Percentiles rank a stretch among this genome's conserved stretches.
Evolutionary conservation across 2,888 invertebrate genomes (phyloP).

Genomic region (Spicauda simplicius): DNA sequence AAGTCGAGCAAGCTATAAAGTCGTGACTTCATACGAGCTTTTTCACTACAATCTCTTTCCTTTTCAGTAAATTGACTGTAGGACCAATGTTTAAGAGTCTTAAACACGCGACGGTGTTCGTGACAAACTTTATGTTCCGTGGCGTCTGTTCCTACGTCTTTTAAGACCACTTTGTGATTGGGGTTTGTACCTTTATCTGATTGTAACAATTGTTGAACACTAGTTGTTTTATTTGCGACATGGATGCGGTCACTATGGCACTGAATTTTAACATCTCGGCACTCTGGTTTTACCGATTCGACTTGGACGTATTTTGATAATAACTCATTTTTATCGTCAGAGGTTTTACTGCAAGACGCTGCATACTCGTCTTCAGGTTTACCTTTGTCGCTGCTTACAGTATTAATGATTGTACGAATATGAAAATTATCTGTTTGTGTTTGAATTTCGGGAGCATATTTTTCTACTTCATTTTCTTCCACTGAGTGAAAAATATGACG

Average conservation of each 20-base stretch:
- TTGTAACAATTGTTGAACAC: slow-evolving; percentile 42
- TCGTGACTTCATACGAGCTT: slow-evolving; percentile 6
- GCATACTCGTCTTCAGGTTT: slow-evolving; percentile 2
- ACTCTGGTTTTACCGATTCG: slow-evolving; percentile 42
- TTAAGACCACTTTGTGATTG: slow-evolving; percentile 40
- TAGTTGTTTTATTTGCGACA: slow-evolving; percentile 54
- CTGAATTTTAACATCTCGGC: slow-evolving; percentile 53
- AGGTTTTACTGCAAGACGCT: slow-evolving; percentile 26
- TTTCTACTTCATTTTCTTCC: slow-evolving; percentile 47
- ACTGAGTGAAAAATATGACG: slow-evolving; percentile 19
- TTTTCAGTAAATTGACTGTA: slow-evolving; percentile 2
- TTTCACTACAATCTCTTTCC: neutral
- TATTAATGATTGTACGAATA: slow-evolving; percentile 21
- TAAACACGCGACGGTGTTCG: slow-evolving; percentile 54
- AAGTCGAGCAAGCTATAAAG: slow-evolving; percentile 14
- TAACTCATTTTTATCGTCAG: slow-evolving; percentile 29
- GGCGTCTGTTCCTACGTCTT: slow-evolving; percentile 52
- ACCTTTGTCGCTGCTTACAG: neutral
- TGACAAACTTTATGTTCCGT: slow-evolving; percentile 51
- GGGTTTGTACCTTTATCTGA: slow-evolving; percentile 50
- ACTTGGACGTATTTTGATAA: slow-evolving; percentile 54
- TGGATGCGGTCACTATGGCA: slow-evolving; percentile 42
- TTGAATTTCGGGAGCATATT: slow-evolving; percentile 28
- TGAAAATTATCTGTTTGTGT: slow-evolving; percentile 26
- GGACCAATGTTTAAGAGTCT: slow-evolving; percentile 53